Evolutionary conservation across 2,888 invertebrate genomes (phyloP).

Genomic region (Hyalella azteca): DNA sequence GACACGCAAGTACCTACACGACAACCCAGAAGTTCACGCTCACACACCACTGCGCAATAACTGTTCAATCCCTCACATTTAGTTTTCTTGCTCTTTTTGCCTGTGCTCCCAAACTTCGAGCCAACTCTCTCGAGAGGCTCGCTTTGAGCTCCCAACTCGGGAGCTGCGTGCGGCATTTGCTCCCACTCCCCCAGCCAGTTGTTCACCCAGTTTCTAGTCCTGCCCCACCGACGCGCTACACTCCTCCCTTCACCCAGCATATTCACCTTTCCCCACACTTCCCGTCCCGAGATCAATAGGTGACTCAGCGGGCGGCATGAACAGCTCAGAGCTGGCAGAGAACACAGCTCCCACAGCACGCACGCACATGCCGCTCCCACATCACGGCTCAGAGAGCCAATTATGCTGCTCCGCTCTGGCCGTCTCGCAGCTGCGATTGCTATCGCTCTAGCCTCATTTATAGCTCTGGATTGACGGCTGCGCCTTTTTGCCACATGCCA

Average conservation of each 20-base stretch:
- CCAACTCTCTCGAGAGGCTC: neutral
- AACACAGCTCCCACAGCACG: constrained; percentile 5
- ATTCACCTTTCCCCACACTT: constrained; percentile 4
- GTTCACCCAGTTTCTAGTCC: neutral
- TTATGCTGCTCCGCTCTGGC: neutral
- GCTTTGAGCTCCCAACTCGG: constrained; percentile 9
- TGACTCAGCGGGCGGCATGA: constrained; percentile 8
- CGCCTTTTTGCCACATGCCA: neutral
- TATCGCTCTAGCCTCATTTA: neutral
- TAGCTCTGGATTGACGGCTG: too few species aligned
- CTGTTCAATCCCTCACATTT: too few species aligned
- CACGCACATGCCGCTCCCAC: neutral
- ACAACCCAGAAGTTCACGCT: too few species aligned
- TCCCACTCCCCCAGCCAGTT: neutral
- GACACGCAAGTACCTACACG: too few species aligned
- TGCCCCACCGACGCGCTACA: neutral
- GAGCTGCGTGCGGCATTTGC: neutral
- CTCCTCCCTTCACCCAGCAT: constrained; percentile 12
- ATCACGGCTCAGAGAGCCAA: constrained; percentile 5
- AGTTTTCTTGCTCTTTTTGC: too few species aligned
- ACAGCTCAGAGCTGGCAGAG: constrained; percentile 18
- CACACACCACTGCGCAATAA: too few species aligned
- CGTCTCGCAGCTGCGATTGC: neutral
- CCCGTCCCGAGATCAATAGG: constrained; percentile 20
- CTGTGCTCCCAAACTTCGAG: neutral